Base-by-base conservation (phyloP, 2,113 vertebrate species). In the Misgurnus mizolepis region DNA sequence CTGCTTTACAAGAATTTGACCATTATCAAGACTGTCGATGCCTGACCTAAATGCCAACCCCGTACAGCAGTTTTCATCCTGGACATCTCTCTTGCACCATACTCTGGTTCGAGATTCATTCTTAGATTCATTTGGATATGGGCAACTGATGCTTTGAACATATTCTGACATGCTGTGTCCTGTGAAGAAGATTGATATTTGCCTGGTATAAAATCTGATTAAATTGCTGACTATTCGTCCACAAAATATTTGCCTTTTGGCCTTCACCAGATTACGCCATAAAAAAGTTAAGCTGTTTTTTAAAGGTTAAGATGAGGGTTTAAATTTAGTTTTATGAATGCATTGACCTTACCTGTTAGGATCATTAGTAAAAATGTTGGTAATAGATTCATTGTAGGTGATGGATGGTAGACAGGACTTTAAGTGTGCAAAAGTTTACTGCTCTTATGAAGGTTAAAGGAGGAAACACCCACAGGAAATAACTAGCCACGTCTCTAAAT, bases 31-130 rank as follows among this genome's bases (percentile, higher is more conserved):
- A 0, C 5, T 6, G 0, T 0, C 7, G 0, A 8, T 9, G 1
- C 1, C 17, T 1, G 5, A 10, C 47, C 0, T 14, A 71, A 90
- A 88, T 9, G 71, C 12, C 47, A 90, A 27, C 39, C 91, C 89
- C 0, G 10, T 67, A 71, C 91, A 91, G 81, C 90, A 92, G 41
- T 34, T 65, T 0, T 40, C 2, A 17, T 82, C n/a, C 0, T 17
- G 0, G 1, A 67, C 47, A 75, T 47, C 87, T 82, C 74, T 80
- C 74, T 88, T 88, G 73, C 91, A 91, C 88, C 86, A 90, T 4
- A 91, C 71, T 79, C 81, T 88, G 9, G 0, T 58, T 71, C 82
- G 27, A 64, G 7, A 0, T n/a, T 41, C 9, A 5, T 85, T 17
- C 10, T 17, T 12, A 3, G 7, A 0, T 2, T 64, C 64, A 49